Conservation (phyloP, 2,888 invertebrate species). For the Ectobius pallidus region DNA sequence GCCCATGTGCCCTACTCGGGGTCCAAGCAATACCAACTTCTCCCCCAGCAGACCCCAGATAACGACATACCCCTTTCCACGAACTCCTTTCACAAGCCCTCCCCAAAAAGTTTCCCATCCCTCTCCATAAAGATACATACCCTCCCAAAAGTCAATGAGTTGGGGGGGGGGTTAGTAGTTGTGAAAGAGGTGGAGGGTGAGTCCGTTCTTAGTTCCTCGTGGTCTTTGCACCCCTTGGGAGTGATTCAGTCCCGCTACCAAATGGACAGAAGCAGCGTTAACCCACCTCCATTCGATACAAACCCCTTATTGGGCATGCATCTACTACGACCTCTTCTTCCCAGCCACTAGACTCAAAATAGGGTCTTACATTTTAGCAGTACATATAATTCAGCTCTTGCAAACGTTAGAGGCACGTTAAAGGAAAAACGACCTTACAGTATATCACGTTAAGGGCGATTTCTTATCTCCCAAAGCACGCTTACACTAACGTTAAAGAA, state of each 20-base stretch:
- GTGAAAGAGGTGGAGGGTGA: background rate
- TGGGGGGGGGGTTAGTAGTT: background rate
- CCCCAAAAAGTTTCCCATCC: background rate
- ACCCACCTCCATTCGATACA: background rate
- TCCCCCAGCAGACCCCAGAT: slow-evolving; percentile 25
- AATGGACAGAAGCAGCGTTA: slow-evolving; percentile 10
- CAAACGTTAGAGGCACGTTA: background rate
- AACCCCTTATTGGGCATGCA: slow-evolving; percentile 8
- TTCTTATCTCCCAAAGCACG: slow-evolving; percentile 1
- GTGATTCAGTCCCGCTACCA: slow-evolving; percentile 18
- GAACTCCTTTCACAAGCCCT: background rate
- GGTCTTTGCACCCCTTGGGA: slow-evolving; percentile 17
- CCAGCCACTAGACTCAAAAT: background rate
- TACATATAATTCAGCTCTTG: background rate
- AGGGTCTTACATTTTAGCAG: background rate
- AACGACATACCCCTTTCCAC: slow-evolving; percentile 12
- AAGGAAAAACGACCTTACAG: background rate
- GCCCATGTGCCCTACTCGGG: slow-evolving; percentile 15
- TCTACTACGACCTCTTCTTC: background rate
- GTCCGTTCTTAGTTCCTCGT: slow-evolving; percentile 1
- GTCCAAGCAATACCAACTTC: slow-evolving; percentile 21
- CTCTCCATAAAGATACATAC: slow-evolving; percentile 20
- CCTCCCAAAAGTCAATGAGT: background rate
- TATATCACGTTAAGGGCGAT: background rate
- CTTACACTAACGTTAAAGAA: background rate